Base-by-base conservation (phyloP, 2,888 invertebrate species). In the Leptopilina myrica region DNA sequence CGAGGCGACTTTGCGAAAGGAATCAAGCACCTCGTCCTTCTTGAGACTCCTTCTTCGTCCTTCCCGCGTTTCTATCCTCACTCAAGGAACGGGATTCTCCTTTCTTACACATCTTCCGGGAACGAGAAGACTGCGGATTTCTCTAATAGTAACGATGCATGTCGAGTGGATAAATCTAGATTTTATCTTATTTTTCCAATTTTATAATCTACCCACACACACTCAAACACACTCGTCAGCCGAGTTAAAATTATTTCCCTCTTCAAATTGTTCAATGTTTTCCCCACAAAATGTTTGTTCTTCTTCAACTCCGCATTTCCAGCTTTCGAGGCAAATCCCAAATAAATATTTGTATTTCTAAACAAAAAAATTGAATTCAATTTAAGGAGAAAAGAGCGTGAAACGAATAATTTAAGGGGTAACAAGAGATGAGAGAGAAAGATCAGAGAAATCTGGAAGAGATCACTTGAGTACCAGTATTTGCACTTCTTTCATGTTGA, bases 81-180 rank as follows among this genome's bases (percentile, higher is more conserved):
- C 77, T 33, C 73, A 76, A 49, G 76, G 12, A 80, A 78, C 77
- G 81, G 81, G 79, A 62, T 65, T 76, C 77, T 78, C 65, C 67
- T 78, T 73, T n/a, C 53, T 49, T 53, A 33, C 73, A 73, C 26
- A 53, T 56, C 73, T 73, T 73, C 73, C 73, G 69, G 69, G 53
- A 69, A 49, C 53, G 53, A 49, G 26, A 15, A 67, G 14, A 53
- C 46, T 69, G 49, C 26, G 49, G 20, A 56, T 26, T 33, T 33
- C 53, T 73, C 53, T 53, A 73, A 53, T 56, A 73, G 33, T 15
- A 26, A 12, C 33, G 56, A 73, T 33, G 33, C 73, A 56, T 83
- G 80, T 81, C 78, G 80, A 80, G 80, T 26, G 75, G 76, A 83
- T 84, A 33, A 73, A 73, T 33, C 33, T 33, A 26, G 33, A 56